Evolutionary conservation across 2,888 invertebrate genomes (phyloP), one percentile per base, ranked within the genome.

Genomic region (Alentia gelatinosa): DNA sequence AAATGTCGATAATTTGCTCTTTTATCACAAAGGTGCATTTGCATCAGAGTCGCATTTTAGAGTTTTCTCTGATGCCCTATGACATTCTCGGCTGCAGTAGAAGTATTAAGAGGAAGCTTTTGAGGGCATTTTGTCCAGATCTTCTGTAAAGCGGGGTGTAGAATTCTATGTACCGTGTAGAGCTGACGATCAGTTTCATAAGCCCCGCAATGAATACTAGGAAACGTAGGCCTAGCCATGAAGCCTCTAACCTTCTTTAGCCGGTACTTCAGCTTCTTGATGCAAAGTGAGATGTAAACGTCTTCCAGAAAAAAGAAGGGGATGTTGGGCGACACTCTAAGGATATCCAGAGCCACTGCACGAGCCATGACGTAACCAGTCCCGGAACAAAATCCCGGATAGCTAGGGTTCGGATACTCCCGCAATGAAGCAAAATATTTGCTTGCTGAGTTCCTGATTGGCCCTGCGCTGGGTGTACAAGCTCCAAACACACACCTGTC

Each of bases 301-400:
- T 94, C 94, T 84, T 94, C 94, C n/a, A 94, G 83, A 89, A 94
- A 93, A 84, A 94, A 94, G 90, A 94, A 94, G 30, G 94, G 94
- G 83, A 94, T 93, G 86, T 94, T 93, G 74, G 75, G 89, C 0
- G 94, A 94, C 0, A 92, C 91, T 37, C 84, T 90, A 0, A 93
- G 91, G 4, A 94, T 91, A n/a, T 56, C 56, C 56, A 56, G 23
- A 5, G 56, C 56, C 19, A 93, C 91, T 19, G 63, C 91, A 9
- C 91, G 79, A 1, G 93, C 91, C 12, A 90, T 91, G 7, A 93
- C 89, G 50, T 91, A 93, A 26, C 91, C 92, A 9, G 92, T 91
- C 12, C 93, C 92, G 37, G 92, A 92, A 90, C 93, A 93, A 40
- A 91, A 91, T 12, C 90, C 91, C 0, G 92, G 91, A n/a, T 83